A percentile compares a stretch with the other conserved stretches of the same genome.
These are phyloP conservation scores for Scaptomyza flava DNA, from an alignment of 2,888 invertebrate genomes.

Conservation along the genomic window DNA sequence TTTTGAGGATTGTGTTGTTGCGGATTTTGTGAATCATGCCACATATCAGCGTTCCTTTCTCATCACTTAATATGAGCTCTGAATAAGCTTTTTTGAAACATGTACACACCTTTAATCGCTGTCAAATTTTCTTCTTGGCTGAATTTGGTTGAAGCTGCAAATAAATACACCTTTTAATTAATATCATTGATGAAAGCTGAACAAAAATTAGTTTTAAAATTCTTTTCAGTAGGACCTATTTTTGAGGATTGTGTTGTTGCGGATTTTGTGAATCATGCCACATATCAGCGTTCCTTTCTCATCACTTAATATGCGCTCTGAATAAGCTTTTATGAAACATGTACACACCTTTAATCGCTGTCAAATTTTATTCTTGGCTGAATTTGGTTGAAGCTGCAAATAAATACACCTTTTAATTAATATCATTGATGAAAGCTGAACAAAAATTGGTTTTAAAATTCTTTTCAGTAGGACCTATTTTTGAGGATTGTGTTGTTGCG, in stretches of 20 bases:
- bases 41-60: slow-evolving; percentile 45
- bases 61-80: slow-evolving; percentile 20
- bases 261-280: slow-evolving; percentile 78
- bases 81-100: background rate
- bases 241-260: slow-evolving; percentile 79
- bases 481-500: slow-evolving; percentile 80
- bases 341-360: slow-evolving; percentile 3
- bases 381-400: slow-evolving; percentile 4
- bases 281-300: slow-evolving; percentile 62
- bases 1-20: slow-evolving; percentile 65
- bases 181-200: background rate
- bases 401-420: slow-evolving; percentile 3
- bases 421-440: background rate
- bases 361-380: too few relatives aligned
- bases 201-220: background rate
- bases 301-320: slow-evolving; percentile 15
- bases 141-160: slow-evolving; percentile 3
- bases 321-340: background rate
- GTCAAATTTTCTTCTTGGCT: too few relatives aligned
- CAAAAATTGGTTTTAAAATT: background rate
- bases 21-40: slow-evolving; percentile 67
- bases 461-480: slow-evolving; percentile 79
- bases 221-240: slow-evolving; percentile 79
- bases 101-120: slow-evolving; percentile 2
- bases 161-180: slow-evolving; percentile 1